These are phyloP conservation scores for Polia nebulosa DNA, from an alignment of 2,888 invertebrate species.

Conservation along the genomic window DNA sequence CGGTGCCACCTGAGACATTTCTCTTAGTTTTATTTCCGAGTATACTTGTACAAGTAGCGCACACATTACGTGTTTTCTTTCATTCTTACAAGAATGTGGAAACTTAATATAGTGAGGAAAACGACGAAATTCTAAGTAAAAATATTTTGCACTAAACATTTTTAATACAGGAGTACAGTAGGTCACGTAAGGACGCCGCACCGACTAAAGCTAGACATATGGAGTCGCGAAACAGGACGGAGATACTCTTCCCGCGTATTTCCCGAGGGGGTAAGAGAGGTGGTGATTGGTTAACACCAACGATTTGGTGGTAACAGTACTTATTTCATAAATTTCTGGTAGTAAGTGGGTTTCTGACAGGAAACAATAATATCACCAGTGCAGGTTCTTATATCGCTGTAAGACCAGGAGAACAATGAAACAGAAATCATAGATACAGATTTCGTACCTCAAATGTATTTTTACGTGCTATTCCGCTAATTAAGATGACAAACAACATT, in stretches of 20 bases:
- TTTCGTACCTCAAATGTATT: not conserved
- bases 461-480: not conserved
- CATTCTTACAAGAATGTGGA: conserved; percentile 13
- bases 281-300: conserved; percentile 9
- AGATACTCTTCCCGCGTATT: conserved; percentile 31
- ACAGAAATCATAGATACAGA: not conserved
- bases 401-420: not conserved
- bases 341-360: not conserved
- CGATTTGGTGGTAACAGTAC: not conserved
- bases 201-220: conserved; percentile 24
- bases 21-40: conserved; percentile 14
- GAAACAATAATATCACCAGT: not conserved
- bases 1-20: conserved; percentile 3
- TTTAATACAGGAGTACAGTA: conserved; percentile 17
- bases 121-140: conserved; percentile 24
- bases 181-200: conserved; percentile 17
- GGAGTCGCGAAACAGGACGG: conserved; percentile 23
- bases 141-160: conserved; percentile 39
- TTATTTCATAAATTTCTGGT: conserved; percentile 6
- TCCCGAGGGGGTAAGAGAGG: conserved; percentile 32
- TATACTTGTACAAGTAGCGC: conserved; percentile 4
- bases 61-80: conserved; percentile 12
- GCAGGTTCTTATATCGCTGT: not conserved
- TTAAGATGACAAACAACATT: not conserved
- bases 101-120: conserved; percentile 30